Evolutionary conservation across 2,113 vertebrate species (phyloP).

Genomic region (Erythrocercus mccallii): DNA sequence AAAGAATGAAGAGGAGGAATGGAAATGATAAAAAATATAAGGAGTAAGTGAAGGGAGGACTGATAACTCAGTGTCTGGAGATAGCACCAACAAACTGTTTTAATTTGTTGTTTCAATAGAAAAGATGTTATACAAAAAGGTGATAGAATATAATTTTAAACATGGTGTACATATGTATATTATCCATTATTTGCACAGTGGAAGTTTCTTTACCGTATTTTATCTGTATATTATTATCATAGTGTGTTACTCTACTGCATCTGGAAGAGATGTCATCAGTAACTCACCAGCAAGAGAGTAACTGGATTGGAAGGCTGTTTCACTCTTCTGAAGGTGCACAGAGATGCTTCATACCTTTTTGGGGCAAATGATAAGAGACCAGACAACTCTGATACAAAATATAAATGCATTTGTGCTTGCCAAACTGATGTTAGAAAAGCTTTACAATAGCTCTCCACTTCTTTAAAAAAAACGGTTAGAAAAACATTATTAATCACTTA

Average conservation of each 20-base stretch:
- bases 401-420: not conserved
- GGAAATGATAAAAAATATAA: not conserved
- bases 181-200: not conserved
- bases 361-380: not conserved
- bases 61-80: not conserved
- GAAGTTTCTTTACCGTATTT: not conserved
- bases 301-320: not conserved
- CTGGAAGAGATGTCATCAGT: not conserved
- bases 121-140: not conserved
- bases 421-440: not conserved
- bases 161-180: not conserved
- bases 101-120: not conserved
- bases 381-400: not conserved
- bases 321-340: not conserved
- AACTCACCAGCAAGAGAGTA: not conserved
- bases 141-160: not conserved
- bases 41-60: not conserved
- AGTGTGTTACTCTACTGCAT: not conserved
- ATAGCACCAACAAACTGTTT: not conserved
- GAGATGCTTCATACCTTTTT: not conserved
- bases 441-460: not conserved
- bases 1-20: not conserved
- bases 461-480: not conserved
- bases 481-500: not conserved
- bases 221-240: not conserved